Evolutionary conservation across 2,113 vertebrate genomes (phyloP).

Genomic region (Clarias macrocephalus): DNA sequence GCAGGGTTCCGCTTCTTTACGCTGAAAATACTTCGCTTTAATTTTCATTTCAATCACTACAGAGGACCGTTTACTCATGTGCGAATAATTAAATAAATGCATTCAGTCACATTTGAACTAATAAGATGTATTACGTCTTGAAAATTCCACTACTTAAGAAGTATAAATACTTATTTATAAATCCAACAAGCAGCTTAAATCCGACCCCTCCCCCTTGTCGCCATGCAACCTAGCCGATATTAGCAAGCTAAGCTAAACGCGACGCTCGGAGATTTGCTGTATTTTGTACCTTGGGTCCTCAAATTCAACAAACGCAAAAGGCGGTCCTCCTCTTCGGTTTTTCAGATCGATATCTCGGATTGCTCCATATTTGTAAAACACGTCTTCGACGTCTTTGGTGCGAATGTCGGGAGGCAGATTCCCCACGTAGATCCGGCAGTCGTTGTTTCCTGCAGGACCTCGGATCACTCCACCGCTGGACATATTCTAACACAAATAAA

Average conservation of each 20-base stretch:
- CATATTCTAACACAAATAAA: conserved; percentile 68
- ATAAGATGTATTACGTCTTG: no score
- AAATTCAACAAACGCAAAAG: conserved; percentile 82
- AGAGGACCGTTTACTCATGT: no score
- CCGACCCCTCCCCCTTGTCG: not conserved
- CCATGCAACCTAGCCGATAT: not conserved
- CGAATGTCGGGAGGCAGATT: conserved; percentile 88
- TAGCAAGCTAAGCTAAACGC: not conserved
- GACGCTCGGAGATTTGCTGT: fast-evolving
- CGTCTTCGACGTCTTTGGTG: conserved; percentile 85
- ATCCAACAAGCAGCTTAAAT: no score
- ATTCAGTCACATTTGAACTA: no score
- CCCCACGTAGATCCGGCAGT: conserved; percentile 89
- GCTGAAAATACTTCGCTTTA: not conserved
- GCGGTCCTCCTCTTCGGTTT: conserved; percentile 84
- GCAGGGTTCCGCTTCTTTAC: not conserved
- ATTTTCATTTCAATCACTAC: not conserved
- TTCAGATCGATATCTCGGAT: conserved; percentile 90
- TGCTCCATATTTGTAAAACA: conserved; percentile 87
- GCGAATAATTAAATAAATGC: no score
- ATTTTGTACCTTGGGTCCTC: conserved; percentile 77
- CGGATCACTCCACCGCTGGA: conserved; percentile 87
- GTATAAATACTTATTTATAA: no score
- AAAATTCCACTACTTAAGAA: no score
- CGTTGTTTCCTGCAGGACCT: conserved; percentile 93